Evolutionary conservation across 2,888 invertebrate genomes (phyloP), one percentile per base, ranked within the genome.

Genomic region (Apodemia mormo): DNA sequence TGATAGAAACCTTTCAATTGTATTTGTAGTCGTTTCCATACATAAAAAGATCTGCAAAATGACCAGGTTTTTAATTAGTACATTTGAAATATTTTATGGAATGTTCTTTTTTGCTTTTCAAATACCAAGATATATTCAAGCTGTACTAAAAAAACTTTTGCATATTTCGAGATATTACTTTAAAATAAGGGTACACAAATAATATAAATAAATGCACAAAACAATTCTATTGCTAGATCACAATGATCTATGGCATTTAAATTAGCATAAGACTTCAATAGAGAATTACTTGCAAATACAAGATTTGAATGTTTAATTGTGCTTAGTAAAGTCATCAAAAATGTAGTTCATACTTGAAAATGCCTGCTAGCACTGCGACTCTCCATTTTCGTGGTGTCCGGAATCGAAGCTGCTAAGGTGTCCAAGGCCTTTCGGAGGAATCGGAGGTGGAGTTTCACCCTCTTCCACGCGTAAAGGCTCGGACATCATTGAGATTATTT

Each of bases 401-500:
- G 90, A 90, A 74, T 92, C 92, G 77, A 92, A 90, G 80, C 92
- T 92, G 82, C 89, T 88, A 77, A 92, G 84, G 67, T 92, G 92
- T 0, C 90, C 89, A 54, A 92, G 84, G 0, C 92, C 92, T 76
- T 93, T 93, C 29, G 93, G 93, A 0, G 92, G 93, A 70, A 93
- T 93, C 29, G 93, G 92, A 0, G 93, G 93, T 6, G 93, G 92
- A 0, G 83, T 87, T 74, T 92, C 92, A 0, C 83, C 89, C 67
- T 89, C 92, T 56, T 89, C 92, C 5, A 89, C 90, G 1, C 85
- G 85, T 0, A 91, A 81, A 0, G 91, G 90, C 56, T 87, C 89
- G 0, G 91, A 90, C 90, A 92, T 91, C 87, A 93, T 86, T 2
- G 91, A 90, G 79, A 92, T 91, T 78, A 93, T 91, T 73, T 92